A percentile compares a stretch with the other conserved stretches of the same genome.
Evolutionary conservation across 2,888 invertebrate species (phyloP).

Genomic region (Sinohyriopsis cumingii): DNA sequence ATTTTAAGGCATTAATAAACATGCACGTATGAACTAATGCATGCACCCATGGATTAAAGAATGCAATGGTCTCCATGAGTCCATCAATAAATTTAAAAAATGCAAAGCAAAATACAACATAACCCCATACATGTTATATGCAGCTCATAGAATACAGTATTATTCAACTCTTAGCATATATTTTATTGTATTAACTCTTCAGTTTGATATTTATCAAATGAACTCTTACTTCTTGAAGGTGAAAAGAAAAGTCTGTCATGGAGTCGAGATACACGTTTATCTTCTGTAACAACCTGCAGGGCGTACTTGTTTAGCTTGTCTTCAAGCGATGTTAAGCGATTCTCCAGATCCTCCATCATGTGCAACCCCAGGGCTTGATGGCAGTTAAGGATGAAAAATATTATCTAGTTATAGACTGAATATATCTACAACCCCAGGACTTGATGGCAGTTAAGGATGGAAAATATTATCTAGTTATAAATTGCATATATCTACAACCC

Average conservation of each 20-base stretch:
- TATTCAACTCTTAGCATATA: not conserved
- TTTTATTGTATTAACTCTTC: not conserved
- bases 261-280: conserved; percentile 42
- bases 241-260: conserved; percentile 58
- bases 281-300: conserved; percentile 56
- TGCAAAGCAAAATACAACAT: too few species aligned
- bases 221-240: conserved; percentile 52
- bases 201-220: not conserved
- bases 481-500: too few species aligned
- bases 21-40: too few species aligned
- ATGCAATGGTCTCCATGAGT: too few species aligned
- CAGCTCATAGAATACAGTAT: not conserved
- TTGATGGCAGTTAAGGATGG: too few species aligned
- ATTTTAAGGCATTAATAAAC: too few species aligned
- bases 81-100: too few species aligned
- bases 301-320: conserved; percentile 57
- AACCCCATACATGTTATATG: not conserved
- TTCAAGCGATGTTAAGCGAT: conserved; percentile 51
- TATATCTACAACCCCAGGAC: not conserved
- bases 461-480: too few species aligned
- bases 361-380: conserved; percentile 54
- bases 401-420: not conserved
- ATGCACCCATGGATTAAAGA: too few species aligned
- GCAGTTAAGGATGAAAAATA: conserved; percentile 22
- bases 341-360: conserved; percentile 56